Evolutionary conservation across 2,888 invertebrate genomes (phyloP).

Genomic region (Sthenelais limicola): DNA sequence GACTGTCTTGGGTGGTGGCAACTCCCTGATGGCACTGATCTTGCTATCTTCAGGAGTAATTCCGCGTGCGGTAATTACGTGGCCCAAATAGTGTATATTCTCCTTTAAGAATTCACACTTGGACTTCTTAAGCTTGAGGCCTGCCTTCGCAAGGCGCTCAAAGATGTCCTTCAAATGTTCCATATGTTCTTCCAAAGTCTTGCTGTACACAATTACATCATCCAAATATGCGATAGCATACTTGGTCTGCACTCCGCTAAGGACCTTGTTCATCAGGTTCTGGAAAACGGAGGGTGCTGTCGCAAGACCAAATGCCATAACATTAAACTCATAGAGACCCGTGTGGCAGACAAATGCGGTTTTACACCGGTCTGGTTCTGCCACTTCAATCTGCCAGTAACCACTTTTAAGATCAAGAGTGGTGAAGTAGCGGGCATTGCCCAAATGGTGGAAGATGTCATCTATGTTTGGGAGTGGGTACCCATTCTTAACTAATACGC

Average conservation of each 20-base stretch:
- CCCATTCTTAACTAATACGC: neutral
- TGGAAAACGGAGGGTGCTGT: neutral
- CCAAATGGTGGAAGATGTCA: neutral
- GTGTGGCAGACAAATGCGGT: neutral
- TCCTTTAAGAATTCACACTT: slow-evolving; percentile 28
- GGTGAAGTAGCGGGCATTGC: neutral
- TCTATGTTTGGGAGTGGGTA: slow-evolving; percentile 2
- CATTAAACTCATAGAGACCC: neutral
- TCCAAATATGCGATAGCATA: slow-evolving; percentile 15
- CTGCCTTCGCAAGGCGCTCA: neutral
- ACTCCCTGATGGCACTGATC: neutral
- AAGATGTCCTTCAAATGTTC: slow-evolving; percentile 2
- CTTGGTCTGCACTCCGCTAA: neutral
- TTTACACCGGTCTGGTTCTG: neutral
- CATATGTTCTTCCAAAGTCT: slow-evolving; percentile 10
- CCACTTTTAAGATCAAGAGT: neutral
- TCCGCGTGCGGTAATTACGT: neutral
- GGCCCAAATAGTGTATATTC: slow-evolving; percentile 7
- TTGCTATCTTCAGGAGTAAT: neutral
- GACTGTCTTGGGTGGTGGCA: neutral
- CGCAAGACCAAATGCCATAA: neutral
- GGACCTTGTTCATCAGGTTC: neutral
- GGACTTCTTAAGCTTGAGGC: neutral
- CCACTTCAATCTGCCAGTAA: neutral
- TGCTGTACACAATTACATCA: slow-evolving; percentile 10